These are phyloP conservation scores for Tetrapedia diversipes DNA, from an alignment of 2,888 invertebrate genomes.

Conservation along the genomic window DNA sequence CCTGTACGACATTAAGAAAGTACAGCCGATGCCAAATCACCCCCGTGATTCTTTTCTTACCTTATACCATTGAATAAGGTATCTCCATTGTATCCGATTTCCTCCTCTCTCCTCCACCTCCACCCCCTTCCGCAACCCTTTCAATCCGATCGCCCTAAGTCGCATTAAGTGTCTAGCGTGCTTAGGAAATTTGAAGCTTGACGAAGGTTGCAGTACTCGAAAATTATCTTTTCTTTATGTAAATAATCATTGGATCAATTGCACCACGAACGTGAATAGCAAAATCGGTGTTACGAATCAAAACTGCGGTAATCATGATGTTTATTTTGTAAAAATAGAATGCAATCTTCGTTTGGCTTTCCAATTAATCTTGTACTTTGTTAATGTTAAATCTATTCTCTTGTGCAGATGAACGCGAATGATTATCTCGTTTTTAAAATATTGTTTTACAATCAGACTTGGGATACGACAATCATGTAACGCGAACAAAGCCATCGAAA, in stretches of 20 bases:
- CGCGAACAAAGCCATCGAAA: slow-evolving; percentile 34
- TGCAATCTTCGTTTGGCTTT: slow-evolving; percentile 31
- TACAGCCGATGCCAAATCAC: slow-evolving; percentile 81
- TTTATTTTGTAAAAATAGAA: neutral
- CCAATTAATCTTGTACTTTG: slow-evolving; percentile 3
- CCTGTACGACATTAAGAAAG: slow-evolving; percentile 78
- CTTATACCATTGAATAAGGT: slow-evolving; percentile 34
- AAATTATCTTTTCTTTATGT: neutral
- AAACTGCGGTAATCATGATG: neutral
- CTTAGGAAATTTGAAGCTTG: slow-evolving; percentile 10
- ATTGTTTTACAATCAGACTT: slow-evolving; percentile 37
- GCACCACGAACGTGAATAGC: neutral
- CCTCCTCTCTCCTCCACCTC: neutral
- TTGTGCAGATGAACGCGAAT: slow-evolving; percentile 25
- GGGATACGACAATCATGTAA: slow-evolving; percentile 4
- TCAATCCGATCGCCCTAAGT: neutral
- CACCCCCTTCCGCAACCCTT: slow-evolving; percentile 10
- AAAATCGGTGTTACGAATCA: neutral
- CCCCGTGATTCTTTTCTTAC: slow-evolving; percentile 53
- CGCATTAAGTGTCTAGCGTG: slow-evolving; percentile 2
- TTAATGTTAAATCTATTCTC: neutral
- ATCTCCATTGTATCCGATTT: slow-evolving; percentile 24
- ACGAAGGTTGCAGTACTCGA: slow-evolving; percentile 31
- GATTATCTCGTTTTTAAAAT: slow-evolving; percentile 17
- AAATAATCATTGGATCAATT: neutral